phyloP scores from a whole-genome alignment of 1,140 invertebrate genomes.

The Lutraria rhynchaena region DNA sequence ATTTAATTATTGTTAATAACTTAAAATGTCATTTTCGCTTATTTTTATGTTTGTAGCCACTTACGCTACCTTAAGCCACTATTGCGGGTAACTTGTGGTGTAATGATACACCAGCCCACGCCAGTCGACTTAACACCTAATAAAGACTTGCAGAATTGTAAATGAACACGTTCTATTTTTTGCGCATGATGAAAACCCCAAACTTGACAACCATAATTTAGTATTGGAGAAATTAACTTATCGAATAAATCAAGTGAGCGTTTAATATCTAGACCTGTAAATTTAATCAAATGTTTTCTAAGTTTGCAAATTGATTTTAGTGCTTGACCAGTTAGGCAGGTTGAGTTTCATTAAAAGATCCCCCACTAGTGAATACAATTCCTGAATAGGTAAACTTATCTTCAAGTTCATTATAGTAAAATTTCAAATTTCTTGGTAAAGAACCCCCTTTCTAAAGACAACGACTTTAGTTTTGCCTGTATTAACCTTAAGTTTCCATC shows the following conservation, averaged over 20 bases:
- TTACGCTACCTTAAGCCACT: too few relatives aligned
- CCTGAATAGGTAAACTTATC: conserved; percentile 38
- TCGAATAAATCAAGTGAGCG: background rate
- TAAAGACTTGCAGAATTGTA: too few relatives aligned
- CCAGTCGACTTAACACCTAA: too few relatives aligned
- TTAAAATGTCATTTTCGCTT: too few relatives aligned
- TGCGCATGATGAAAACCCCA: background rate
- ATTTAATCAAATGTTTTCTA: conserved; percentile 11
- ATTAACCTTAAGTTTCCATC: conserved; percentile 49
- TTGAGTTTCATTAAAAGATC: conserved; percentile 21
- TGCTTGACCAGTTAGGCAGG: conserved; percentile 8
- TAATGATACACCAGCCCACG: too few relatives aligned
- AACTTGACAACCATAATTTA: conserved; percentile 11
- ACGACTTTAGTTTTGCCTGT: conserved; percentile 49
- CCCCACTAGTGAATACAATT: conserved; percentile 8
- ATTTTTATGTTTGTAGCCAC: too few relatives aligned
- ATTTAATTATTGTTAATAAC: too few relatives aligned
- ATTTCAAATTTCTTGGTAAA: background rate
- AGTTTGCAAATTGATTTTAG: conserved; percentile 29
- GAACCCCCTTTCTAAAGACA: conserved; percentile 36
- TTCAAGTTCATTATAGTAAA: conserved; percentile 7
- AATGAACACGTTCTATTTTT: too few relatives aligned
- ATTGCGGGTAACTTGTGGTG: too few relatives aligned
- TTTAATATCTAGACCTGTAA: background rate
- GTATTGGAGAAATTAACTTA: conserved; percentile 2